Evolutionary conservation across 2,888 invertebrate species (phyloP), one percentile per base, ranked within the genome.

Genomic region (Euproctis similis): DNA sequence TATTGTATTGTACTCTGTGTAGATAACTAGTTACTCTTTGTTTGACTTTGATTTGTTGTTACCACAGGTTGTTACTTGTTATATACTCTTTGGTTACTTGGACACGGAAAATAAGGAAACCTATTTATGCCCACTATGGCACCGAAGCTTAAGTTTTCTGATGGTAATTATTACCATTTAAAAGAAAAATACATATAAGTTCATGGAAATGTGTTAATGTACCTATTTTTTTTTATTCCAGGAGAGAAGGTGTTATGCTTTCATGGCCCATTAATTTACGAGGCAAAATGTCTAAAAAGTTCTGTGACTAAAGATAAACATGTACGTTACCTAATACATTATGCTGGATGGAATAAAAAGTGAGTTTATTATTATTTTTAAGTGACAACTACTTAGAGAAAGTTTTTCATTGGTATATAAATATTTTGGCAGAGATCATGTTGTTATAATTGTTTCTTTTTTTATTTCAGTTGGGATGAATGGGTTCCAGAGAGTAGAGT

Each of bases 261-360:
- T 66, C 97, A 98, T 74, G 97, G 97, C 0, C 97, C 97, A 2
- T 86, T 97, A 13, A 93, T 98, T 47, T 98, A 98, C 69, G 97
- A 98, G 86, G 97, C 97, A 18, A 98, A 98, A 89, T 96, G 96
- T 63, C 86, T 97, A 12, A 95, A 95, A 77, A 89, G 90, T 43
- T 89, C 90, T 29, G 85, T 92, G 42, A 89, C 90, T 2, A 95
- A 94, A 69, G 95, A 96, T 50, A 95, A 95, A 71, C 91, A 92
- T 71, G 87, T 94, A 4, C 91, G 94, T 61, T 97, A 97, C 77
- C 91, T 95, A 36, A 96, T 98, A 43, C 98, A 98, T 74, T 98
- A 98, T 71, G 96, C 96, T 46, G 97, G 97, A 1, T 98, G 98
- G 98, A 98, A 96, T 67, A 98, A 97, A 86, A 97, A 95, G 96